phyloP scores from a whole-genome alignment of 1,140 invertebrate genomes.

The Melitaea cinxia region DNA sequence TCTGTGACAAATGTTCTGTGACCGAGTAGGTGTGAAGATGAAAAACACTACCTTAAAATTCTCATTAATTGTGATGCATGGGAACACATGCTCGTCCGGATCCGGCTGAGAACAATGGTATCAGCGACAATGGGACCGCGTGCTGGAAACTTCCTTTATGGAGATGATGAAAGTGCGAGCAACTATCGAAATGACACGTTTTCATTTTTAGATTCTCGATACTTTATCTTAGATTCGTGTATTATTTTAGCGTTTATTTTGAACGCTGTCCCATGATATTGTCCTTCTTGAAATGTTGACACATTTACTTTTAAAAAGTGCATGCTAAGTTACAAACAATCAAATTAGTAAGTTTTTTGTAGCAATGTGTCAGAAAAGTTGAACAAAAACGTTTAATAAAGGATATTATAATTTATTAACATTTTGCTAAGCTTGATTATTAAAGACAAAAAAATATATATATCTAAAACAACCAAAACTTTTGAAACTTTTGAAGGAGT shows the following conservation, averaged over 20 bases:
- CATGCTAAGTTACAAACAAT: too few relatives aligned
- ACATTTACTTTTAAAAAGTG: too few relatives aligned
- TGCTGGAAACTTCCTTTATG: constrained; percentile 25
- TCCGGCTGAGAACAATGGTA: constrained; percentile 23
- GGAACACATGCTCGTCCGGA: constrained; percentile 15
- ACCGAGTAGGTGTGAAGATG: constrained; percentile 16
- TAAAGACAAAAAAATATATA: too few relatives aligned
- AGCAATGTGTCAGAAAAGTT: too few relatives aligned
- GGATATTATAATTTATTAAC: too few relatives aligned
- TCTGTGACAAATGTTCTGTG: too few relatives aligned
- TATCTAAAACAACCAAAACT: too few relatives aligned
- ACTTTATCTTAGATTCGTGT: background rate
- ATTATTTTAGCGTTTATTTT: background rate
- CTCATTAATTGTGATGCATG: constrained; percentile 25
- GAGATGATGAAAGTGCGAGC: constrained; percentile 29
- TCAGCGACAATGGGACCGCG: constrained; percentile 21
- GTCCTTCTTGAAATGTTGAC: too few relatives aligned
- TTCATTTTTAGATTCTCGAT: constrained; percentile 18
- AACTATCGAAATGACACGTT: constrained; percentile 32
- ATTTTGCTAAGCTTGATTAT: too few relatives aligned
- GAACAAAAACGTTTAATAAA: too few relatives aligned
- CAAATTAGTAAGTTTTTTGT: too few relatives aligned
- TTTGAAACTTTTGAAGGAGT: too few relatives aligned
- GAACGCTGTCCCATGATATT: background rate
- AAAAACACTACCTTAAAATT: constrained; percentile 25